Evolutionary conservation across 35 echinoderm and acorn worm species (phyloP).

Genomic region (Chiridota heheva): DNA sequence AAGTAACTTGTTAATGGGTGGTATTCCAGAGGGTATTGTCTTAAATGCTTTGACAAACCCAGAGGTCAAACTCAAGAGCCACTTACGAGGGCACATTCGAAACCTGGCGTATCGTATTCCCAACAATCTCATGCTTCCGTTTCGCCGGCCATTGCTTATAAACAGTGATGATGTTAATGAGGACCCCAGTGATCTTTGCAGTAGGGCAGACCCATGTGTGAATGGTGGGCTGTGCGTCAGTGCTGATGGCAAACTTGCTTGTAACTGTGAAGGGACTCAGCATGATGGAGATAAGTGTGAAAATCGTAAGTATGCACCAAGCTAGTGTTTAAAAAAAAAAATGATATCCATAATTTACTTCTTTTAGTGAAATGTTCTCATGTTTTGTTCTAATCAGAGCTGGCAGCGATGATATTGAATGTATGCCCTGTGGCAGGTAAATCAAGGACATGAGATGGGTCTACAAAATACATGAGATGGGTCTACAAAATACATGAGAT

Average conservation of each 20-base stretch:
- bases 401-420: no score
- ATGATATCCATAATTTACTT: no score
- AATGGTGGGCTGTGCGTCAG: conserved; percentile 81
- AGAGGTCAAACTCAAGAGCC: conserved; percentile 25
- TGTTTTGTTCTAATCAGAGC: no score
- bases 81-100: conserved; percentile 60
- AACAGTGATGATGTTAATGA: conserved; percentile 22
- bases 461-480: no score
- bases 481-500: no score
- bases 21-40: conserved; percentile 48
- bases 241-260: conserved; percentile 22
- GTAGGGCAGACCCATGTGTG: conserved; percentile 58
- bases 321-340: no score
- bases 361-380: no score
- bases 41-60: conserved; percentile 34
- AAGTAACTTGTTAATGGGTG: conserved; percentile 78
- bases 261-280: conserved; percentile 71
- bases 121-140: conserved; percentile 36
- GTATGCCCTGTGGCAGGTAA: no score
- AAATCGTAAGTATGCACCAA: conserved; percentile 46
- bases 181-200: conserved; percentile 69
- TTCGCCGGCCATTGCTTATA: conserved; percentile 41
- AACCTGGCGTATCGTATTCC: conserved; percentile 63
- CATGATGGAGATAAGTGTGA: conserved; percentile 71
- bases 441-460: no score